Percentiles rank a stretch among this genome's conserved stretches.
phyloP scores from a whole-genome alignment of 2,113 vertebrate species.

The Eublepharis macularius region DNA sequence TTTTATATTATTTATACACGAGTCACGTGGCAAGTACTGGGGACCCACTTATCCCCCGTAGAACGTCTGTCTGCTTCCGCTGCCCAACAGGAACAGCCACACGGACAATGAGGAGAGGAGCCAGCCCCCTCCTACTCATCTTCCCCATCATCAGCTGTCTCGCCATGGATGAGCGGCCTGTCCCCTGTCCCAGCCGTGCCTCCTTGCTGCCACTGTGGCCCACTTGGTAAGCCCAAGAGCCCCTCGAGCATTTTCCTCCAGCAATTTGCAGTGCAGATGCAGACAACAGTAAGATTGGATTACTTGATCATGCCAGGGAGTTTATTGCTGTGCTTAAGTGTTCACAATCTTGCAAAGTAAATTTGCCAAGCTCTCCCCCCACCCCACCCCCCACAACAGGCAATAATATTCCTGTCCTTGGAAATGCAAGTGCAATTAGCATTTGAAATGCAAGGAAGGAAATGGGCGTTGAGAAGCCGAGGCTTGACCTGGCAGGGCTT shows the following conservation, averaged over 20 bases:
- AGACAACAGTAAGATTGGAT: not conserved
- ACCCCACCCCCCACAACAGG: not conserved
- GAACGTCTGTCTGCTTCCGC: no score
- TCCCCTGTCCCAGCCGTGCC: no score
- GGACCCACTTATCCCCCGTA: no score
- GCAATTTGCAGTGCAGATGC: not conserved
- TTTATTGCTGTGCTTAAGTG: conserved; percentile 23
- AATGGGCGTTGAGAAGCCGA: not conserved
- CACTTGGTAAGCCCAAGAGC: no score
- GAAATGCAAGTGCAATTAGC: conserved; percentile 9
- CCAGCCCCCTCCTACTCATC: no score
- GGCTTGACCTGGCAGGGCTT: not conserved
- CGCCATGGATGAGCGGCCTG: no score
- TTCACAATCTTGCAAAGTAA: not conserved
- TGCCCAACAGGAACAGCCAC: no score
- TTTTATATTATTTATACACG: no score
- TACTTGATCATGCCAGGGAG: not conserved
- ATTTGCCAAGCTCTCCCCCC: not conserved
- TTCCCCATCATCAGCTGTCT: no score
- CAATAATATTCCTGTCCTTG: conserved; percentile 2
- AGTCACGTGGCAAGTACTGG: no score
- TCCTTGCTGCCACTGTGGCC: no score
- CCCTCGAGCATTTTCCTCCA: not conserved
- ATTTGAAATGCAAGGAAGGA: not conserved
- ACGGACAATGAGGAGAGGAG: no score